Percentiles rank a stretch among this genome's conserved stretches.
These are phyloP conservation scores for Malacoraja senta DNA, from an alignment of 2,797 vertebrate species.

Conservation along the genomic window DNA sequence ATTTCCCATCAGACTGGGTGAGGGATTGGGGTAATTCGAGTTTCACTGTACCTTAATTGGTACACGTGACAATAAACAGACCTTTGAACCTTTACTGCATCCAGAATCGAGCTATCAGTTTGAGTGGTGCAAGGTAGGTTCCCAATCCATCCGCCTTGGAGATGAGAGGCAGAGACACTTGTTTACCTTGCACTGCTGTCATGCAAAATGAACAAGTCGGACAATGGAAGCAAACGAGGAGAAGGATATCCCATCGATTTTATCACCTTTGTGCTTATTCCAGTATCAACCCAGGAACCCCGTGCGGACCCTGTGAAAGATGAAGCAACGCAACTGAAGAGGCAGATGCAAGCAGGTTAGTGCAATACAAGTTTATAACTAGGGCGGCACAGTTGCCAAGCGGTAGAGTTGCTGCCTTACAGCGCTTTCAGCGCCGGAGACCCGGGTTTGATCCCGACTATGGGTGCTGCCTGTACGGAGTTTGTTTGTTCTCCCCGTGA, in stretches of 20 bases:
- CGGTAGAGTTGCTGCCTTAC: no score
- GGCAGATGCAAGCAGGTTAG: neutral
- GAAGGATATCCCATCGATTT: neutral
- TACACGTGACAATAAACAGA: no score
- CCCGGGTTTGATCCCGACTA: no score
- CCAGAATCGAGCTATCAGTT: no score
- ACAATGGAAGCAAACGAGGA: neutral
- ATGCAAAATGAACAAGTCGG: neutral
- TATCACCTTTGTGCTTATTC: neutral
- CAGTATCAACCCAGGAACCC: neutral
- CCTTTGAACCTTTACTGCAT: no score
- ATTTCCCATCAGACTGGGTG: neutral
- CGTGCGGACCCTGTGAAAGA: neutral
- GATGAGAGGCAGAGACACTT: neutral
- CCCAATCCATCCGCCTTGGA: neutral
- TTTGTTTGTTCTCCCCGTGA: no score
- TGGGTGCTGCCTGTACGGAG: no score
- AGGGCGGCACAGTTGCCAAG: no score
- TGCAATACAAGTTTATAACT: neutral
- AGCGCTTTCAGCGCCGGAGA: no score
- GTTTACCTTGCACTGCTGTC: neutral
- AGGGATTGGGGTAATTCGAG: no score
- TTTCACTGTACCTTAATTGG: no score
- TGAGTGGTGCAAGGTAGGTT: no score
- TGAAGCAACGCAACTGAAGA: neutral